Base-by-base conservation (phyloP, 30 jellyfish, hydroid and myxozoan genomes). In the Chrysaora quinquecirrha region DNA sequence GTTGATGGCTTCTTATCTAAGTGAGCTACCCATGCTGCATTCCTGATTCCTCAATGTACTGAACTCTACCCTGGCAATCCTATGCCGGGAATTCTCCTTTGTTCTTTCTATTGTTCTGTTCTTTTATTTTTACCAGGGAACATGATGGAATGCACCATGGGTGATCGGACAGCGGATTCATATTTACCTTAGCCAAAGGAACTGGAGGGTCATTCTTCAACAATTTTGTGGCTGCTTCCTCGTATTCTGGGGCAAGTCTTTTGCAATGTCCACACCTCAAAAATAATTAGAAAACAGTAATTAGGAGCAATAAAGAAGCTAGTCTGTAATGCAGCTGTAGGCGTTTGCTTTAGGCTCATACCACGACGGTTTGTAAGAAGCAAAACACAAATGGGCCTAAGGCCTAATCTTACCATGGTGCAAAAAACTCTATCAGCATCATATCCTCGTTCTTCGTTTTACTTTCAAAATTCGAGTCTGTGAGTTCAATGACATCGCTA, bases 211-310 rank as follows among this genome's bases (percentile, higher is more conserved):
- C 96, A 79, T 73, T 60, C 78, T 85, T 91, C 50, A 64, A 70
- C 71, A 91, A 83, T 19, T 50, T 81, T 19, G 96, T 85, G 19
- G 98, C 98, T 29, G 98, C 98, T 6, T 18, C 71, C 80, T 91
- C 98, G 79, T 91, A 91, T 50, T 91, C 98, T 47, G 98, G 98
- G 11, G 96, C 98, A 58, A 91, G 61, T 49, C 96, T 78, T 61
- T 91, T 91, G 64, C 98, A 91, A 46, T 91, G 98, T 7, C 98
- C 98, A 91, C 98, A 91, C 98, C 98, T 91, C 38, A 1, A 38
- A 48, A n/a, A n/a, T n/a, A n/a, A n/a, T 49, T 0, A 47, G 7
- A 3, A 9, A 46, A 23, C 31, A 74, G n/a, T n/a, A n/a, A n/a
- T n/a, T n/a, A n/a, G n/a, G n/a, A n/a, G n/a, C n/a, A n/a, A n/a